phyloP scores from a whole-genome alignment of 2,888 invertebrate genomes.

The Bursaphelenchus okinawaensis region DNA sequence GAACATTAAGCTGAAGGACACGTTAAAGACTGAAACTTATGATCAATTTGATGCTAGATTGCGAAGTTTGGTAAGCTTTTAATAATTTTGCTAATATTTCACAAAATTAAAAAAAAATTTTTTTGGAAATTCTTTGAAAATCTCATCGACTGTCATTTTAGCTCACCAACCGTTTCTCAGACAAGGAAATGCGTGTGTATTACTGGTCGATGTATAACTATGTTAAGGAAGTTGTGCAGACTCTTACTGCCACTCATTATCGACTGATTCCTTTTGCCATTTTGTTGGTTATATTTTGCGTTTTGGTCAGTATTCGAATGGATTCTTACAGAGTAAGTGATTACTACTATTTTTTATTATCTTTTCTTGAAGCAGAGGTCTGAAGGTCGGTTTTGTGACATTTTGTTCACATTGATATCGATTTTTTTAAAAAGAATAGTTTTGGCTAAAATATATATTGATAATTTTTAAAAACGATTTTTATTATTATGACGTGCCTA shows the following conservation, averaged over 20 bases:
- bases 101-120: too few species aligned
- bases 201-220: conserved; percentile 22
- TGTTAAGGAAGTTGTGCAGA: conserved; percentile 11
- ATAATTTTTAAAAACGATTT: background rate
- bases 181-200: conserved; percentile 14
- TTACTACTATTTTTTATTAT: background rate
- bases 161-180: background rate
- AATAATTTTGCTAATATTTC: background rate
- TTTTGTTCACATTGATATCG: too few species aligned
- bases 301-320: conserved; percentile 17
- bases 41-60: conserved; percentile 7
- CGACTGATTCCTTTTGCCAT: conserved; percentile 3
- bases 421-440: too few species aligned
- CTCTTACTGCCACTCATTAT: conserved; percentile 4
- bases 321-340: conserved; percentile 17
- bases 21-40: conserved; percentile 11
- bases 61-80: conserved; percentile 2
- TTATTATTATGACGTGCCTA: background rate
- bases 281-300: conserved; percentile 19
- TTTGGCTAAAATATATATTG: too few species aligned
- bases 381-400: too few species aligned
- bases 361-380: background rate
- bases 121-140: too few species aligned
- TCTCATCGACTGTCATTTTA: background rate
- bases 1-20: conserved; percentile 10